Percentiles rank a stretch among this genome's conserved stretches.
Conservation (phyloP, 2,797 vertebrate species). For the Setipinna tenuifilis region DNA sequence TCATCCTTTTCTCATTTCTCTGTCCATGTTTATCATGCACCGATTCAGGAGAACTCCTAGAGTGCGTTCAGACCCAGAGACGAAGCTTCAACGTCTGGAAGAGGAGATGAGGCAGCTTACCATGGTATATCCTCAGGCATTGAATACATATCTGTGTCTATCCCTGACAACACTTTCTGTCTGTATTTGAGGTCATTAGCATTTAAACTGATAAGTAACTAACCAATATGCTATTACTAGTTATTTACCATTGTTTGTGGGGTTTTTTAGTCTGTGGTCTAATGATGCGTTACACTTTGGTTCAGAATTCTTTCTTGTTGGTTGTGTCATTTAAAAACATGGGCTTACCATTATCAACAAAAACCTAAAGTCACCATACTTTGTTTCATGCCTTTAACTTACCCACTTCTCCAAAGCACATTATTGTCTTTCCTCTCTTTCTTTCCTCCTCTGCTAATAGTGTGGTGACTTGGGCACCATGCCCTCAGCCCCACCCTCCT, state of each 20-base stretch:
- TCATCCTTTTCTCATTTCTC: background rate
- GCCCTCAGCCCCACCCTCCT: background rate
- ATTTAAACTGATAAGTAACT: background rate
- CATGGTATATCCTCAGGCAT: constrained; percentile 60
- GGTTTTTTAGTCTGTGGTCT: background rate
- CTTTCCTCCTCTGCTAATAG: constrained; percentile 56
- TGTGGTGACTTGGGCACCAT: constrained; percentile 28
- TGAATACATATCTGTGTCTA: background rate
- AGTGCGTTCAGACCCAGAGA: constrained; percentile 52
- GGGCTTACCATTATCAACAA: background rate
- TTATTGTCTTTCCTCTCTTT: background rate
- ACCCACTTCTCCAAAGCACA: too few species aligned
- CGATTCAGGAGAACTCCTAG: constrained; percentile 66
- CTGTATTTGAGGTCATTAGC: background rate
- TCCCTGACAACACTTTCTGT: background rate
- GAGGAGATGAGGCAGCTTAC: constrained; percentile 50
- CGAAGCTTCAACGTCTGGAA: constrained; percentile 54
- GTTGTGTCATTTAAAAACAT: background rate
- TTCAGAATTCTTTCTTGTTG: background rate
- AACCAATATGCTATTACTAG: background rate
- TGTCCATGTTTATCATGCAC: constrained; percentile 12
- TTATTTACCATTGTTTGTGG: too few species aligned
- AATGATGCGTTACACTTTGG: background rate
- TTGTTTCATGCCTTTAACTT: background rate
- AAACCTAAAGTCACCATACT: background rate